Conservation (phyloP, 2,113 vertebrate genomes). For the Scalopus aquaticus region DNA sequence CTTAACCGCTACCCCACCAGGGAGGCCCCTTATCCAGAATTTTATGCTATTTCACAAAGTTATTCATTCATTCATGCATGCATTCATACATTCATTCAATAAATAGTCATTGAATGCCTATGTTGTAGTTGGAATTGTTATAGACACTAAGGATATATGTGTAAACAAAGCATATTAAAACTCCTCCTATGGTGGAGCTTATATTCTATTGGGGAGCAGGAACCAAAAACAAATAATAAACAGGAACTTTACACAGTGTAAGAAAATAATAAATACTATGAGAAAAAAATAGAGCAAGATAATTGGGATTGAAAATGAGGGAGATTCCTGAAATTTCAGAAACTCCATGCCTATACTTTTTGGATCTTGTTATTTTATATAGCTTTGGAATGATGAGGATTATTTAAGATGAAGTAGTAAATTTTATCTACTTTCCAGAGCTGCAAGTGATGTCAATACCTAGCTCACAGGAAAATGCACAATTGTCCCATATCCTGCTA, state of each 20-base stretch:
- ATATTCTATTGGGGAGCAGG: not conserved
- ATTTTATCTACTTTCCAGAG: not conserved
- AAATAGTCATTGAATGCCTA: not conserved
- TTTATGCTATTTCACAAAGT: not conserved
- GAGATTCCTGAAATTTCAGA: not conserved
- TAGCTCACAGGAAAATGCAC: not conserved
- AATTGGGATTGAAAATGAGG: not conserved
- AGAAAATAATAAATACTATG: not conserved
- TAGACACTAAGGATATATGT: not conserved
- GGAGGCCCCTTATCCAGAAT: too few species aligned
- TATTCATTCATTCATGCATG: not conserved
- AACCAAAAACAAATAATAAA: not conserved
- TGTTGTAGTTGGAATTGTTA: not conserved
- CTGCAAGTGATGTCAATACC: not conserved
- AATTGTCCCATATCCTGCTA: not conserved
- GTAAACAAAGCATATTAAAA: slow-evolving; percentile 9
- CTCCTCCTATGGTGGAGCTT: not conserved
- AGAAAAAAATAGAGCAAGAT: not conserved
- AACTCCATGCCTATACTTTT: not conserved
- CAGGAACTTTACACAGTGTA: not conserved
- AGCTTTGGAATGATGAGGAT: not conserved
- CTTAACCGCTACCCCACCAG: too few species aligned
- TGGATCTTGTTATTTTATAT: not conserved
- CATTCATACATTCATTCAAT: not conserved
- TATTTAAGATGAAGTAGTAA: not conserved